Evolutionary conservation across 1,140 invertebrate genomes (phyloP).

Genomic region (Ips nitidus): DNA sequence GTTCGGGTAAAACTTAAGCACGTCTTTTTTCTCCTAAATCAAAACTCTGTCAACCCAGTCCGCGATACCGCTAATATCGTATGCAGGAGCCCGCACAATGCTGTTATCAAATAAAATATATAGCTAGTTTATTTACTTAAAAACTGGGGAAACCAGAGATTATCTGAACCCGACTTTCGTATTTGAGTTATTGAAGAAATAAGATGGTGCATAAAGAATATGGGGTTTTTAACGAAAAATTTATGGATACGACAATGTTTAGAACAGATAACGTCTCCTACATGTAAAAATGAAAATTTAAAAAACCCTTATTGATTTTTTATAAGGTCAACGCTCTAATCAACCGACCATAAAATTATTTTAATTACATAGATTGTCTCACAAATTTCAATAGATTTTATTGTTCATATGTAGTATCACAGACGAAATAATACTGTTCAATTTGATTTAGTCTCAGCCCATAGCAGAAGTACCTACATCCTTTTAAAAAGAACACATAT

Average conservation of each 20-base stretch:
- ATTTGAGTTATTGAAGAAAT: slow-evolving; percentile 32
- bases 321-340: too few relatives aligned
- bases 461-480: too few relatives aligned
- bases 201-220: slow-evolving; percentile 26
- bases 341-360: too few relatives aligned
- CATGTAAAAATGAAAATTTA: background rate
- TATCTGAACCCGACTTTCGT: slow-evolving; percentile 30
- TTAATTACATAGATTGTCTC: too few relatives aligned
- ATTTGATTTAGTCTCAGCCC: too few relatives aligned
- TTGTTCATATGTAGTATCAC: too few relatives aligned
- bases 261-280: background rate
- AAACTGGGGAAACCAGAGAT: slow-evolving; percentile 35
- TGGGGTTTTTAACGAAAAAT: slow-evolving; percentile 11
- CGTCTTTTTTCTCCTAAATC: slow-evolving; percentile 36
- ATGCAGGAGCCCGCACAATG: slow-evolving; percentile 32
- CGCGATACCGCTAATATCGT: slow-evolving; percentile 36
- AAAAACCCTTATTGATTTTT: too few relatives aligned
- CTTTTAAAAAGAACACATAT: too few relatives aligned
- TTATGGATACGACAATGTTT: slow-evolving; percentile 16
- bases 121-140: slow-evolving; percentile 37
- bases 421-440: too few relatives aligned
- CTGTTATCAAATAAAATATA: slow-evolving; percentile 37
- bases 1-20: slow-evolving; percentile 33
- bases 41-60: slow-evolving; percentile 29
- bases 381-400: too few relatives aligned